phyloP scores from a whole-genome alignment of 2,113 vertebrate genomes.

The Perca flavescens region DNA sequence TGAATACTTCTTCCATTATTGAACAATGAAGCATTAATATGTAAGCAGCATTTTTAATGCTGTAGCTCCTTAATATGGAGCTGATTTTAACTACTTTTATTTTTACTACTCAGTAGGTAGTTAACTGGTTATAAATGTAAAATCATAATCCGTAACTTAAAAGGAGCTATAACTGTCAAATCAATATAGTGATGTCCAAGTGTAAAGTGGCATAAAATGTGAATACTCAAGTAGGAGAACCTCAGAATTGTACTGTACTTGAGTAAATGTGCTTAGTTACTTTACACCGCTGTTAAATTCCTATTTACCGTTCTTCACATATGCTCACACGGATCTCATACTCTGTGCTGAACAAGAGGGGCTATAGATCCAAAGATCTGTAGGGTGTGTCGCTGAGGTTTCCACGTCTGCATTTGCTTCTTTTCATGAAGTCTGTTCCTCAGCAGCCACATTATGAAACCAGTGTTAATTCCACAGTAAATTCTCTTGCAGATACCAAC shows the following conservation, averaged over 20 bases:
- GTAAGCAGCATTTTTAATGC: background rate
- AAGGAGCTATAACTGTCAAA: no score
- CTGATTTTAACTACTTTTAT: no score
- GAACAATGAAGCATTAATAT: background rate
- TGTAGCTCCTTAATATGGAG: no score
- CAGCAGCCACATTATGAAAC: background rate
- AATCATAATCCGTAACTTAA: no score
- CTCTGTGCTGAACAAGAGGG: background rate
- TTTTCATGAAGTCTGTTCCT: background rate
- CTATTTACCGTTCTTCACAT: background rate
- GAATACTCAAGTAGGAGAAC: no score
- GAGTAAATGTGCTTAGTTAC: no score
- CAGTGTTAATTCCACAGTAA: background rate
- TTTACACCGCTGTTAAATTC: background rate
- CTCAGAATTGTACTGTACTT: no score
- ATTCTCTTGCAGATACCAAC: slow-evolving; percentile 3
- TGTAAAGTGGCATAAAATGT: no score
- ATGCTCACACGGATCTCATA: background rate
- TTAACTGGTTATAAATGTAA: no score
- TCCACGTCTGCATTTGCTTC: no score
- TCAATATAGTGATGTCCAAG: no score
- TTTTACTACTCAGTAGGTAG: no score
- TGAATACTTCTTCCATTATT: background rate
- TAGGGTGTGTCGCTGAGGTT: background rate
- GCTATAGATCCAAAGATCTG: background rate